Evolutionary conservation across 2,888 invertebrate species (phyloP), one percentile per base, ranked within the genome.

Genomic region (Molanna angustata): DNA sequence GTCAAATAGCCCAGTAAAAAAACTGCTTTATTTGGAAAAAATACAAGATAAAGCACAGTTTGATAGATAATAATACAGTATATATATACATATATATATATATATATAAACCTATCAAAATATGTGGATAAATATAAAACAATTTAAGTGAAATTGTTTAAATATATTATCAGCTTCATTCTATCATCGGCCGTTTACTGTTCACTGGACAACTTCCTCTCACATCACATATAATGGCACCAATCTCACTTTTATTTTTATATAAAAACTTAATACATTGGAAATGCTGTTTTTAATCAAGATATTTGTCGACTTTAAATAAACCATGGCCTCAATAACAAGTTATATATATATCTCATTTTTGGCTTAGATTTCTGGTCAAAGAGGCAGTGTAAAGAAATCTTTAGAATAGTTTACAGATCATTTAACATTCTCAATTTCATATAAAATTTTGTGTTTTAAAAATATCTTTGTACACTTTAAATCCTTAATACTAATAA

Each of bases 391-490:
- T 13, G 20, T 20, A 45, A 18, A 45, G 31, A 13, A 45, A 46
- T 37, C 46, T 22, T 43, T 21, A 17, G 14, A 49, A 32, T 35
- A 16, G 6, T 27, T 41, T 21, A 48, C 16, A 39, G 18, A 18
- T 40, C 21, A 39, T 48, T 51, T 45, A 47, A 40, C 52, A 48
- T 41, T 50, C 45, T 50, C 48, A 42, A 22, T 47, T 44, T 46
- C 49, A 53, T 58, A 52, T 52, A 52, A 58, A 55, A 58, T 49
- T 55, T 58, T 47, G 47, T 49, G 49, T 52, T 55, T 58, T 51
- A 58, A 58, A 58, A 58, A 58, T 58, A 58, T 56, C 56, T 58
- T 58, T 58, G 58, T 58, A 58, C 58, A 58, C 41, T 58, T 58
- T 58, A 46, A 48, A 58, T 56, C 39, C 48, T 56, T 53, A 58